Conservation (phyloP, 2,797 vertebrate genomes). For the Benthosema pterotum region DNA sequence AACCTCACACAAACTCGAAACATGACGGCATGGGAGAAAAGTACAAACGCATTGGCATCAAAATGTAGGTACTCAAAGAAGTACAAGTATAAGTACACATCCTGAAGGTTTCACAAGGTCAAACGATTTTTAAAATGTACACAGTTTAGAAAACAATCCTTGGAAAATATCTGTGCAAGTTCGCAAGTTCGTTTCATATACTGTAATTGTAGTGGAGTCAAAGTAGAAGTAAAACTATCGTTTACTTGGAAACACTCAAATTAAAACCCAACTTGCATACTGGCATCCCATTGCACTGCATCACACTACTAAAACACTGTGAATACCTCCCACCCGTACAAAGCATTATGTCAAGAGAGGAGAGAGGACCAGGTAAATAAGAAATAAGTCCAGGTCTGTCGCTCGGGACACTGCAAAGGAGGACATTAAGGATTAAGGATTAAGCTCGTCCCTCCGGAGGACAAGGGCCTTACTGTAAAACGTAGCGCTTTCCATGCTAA, state of each 20-base stretch:
- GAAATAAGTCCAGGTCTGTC: neutral
- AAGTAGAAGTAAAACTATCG: too few species aligned
- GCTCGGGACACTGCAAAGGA: neutral
- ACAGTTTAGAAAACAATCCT: too few species aligned
- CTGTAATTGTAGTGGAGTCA: too few species aligned
- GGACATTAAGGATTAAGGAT: slow-evolving; percentile 14
- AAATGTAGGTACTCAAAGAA: too few species aligned
- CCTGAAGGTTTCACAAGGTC: too few species aligned
- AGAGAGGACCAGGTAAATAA: neutral
- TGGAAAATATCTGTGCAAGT: too few species aligned
- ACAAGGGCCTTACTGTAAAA: slow-evolving; percentile 39
- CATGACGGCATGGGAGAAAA: neutral
- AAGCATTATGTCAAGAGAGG: neutral
- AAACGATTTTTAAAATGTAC: too few species aligned
- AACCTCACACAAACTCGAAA: neutral
- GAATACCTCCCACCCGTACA: neutral
- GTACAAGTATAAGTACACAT: too few species aligned
- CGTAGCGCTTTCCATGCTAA: slow-evolving; percentile 58
- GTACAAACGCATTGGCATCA: neutral
- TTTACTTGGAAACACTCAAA: too few species aligned
- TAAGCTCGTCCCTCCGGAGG: slow-evolving; percentile 21
- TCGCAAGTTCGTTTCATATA: too few species aligned
- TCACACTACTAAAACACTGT: slow-evolving; percentile 44
- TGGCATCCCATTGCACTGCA: slow-evolving; percentile 16
- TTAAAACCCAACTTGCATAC: too few species aligned